phyloP scores from a whole-genome alignment of 2,888 invertebrate genomes.

The Epinotia brunnichana region DNA sequence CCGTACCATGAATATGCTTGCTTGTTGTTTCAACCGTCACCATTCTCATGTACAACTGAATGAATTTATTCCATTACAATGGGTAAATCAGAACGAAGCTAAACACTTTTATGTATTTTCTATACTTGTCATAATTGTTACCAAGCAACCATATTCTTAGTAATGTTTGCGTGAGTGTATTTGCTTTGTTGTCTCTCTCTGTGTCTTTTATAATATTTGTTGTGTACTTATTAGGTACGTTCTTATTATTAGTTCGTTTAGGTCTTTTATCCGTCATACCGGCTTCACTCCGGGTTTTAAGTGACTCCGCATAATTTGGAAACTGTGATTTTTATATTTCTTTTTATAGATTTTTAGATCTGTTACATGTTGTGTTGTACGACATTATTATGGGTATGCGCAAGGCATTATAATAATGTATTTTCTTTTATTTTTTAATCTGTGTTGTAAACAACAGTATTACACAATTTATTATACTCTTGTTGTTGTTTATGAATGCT shows the following conservation, averaged over 20 bases:
- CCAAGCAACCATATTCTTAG: slow-evolving; percentile 66
- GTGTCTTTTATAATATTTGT: slow-evolving; percentile 72
- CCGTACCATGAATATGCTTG: slow-evolving; percentile 69
- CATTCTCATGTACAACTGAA: no score
- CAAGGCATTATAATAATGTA: slow-evolving; percentile 47
- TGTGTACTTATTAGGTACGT: slow-evolving; percentile 81
- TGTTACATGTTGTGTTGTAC: slow-evolving; percentile 81
- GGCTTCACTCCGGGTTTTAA: slow-evolving; percentile 78
- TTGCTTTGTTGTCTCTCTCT: slow-evolving; percentile 80
- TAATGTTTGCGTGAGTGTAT: slow-evolving; percentile 71
- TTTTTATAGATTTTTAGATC: slow-evolving; percentile 78
- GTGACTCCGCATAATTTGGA: slow-evolving; percentile 82
- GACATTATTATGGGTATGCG: slow-evolving; percentile 61
- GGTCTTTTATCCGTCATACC: slow-evolving; percentile 66
- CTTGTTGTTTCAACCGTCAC: slow-evolving; percentile 47
- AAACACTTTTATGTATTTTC: not conserved
- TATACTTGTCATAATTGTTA: not conserved
- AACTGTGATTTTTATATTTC: slow-evolving; percentile 83
- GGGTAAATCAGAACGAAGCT: not conserved
- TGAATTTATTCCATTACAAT: no score
- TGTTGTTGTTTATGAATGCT: slow-evolving; percentile 58
- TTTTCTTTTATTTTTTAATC: slow-evolving; percentile 52
- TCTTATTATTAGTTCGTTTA: slow-evolving; percentile 68
- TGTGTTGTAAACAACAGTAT: slow-evolving; percentile 57
- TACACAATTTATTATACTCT: slow-evolving; percentile 59